phyloP scores from a whole-genome alignment of 37 sponge, comb jelly and placozoan genomes.

The Diacarnus erythraeanus region DNA sequence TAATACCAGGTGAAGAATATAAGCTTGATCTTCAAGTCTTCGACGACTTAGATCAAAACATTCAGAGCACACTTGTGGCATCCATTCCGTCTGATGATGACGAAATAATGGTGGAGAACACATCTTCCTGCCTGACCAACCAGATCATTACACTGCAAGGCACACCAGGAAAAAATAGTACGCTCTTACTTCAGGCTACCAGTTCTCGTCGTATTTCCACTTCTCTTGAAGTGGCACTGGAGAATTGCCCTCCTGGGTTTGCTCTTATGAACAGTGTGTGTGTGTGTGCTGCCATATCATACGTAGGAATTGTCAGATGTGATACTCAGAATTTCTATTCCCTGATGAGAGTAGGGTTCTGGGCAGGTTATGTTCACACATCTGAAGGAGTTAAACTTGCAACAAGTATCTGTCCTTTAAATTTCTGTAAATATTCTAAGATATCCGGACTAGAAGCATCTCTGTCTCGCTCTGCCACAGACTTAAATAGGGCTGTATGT shows the following conservation, averaged over 20 bases:
- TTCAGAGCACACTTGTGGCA: neutral
- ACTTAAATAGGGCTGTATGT: conserved; percentile 9
- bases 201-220: neutral
- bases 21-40: neutral
- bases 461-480: neutral
- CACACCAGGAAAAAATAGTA: neutral
- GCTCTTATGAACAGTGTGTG: neutral
- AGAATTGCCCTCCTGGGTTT: conserved; percentile 50
- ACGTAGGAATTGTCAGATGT: neutral
- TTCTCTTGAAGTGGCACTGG: neutral
- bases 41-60: conserved; percentile 7
- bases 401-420: conserved; percentile 25
- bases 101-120: neutral
- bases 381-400: neutral
- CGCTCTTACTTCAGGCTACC: conserved; percentile 1
- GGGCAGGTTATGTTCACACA: conserved; percentile 26
- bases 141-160: neutral
- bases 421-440: neutral
- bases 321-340: no score
- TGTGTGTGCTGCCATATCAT: neutral
- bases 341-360: no score
- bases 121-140: neutral
- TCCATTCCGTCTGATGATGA: neutral
- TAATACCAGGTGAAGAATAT: conserved; percentile 28
- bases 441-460: neutral